phyloP scores from a whole-genome alignment of 2,888 invertebrate species.

The Andricus curvator region DNA sequence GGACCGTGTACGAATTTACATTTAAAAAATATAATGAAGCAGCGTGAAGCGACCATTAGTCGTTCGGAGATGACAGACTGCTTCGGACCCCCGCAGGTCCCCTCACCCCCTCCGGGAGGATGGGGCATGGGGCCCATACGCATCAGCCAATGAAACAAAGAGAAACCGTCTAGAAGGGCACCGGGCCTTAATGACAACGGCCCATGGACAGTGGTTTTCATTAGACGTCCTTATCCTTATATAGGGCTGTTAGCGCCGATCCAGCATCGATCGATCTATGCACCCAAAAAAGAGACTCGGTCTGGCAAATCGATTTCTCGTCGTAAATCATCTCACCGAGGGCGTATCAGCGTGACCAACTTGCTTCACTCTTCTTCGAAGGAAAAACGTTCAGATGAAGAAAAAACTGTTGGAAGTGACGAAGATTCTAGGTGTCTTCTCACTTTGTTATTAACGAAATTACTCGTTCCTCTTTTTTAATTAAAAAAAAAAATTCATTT shows the following conservation, averaged over 20 bases:
- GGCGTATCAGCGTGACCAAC: conserved; percentile 33
- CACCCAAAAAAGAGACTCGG: conserved; percentile 40
- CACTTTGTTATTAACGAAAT: neutral
- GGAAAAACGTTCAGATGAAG: conserved; percentile 9
- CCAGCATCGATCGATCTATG: conserved; percentile 12
- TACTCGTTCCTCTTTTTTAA: neutral
- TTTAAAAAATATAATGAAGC: conserved; percentile 79
- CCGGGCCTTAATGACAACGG: conserved; percentile 46
- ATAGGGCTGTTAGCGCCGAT: conserved; percentile 37
- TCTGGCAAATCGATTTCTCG: conserved; percentile 45
- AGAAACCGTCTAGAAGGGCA: conserved; percentile 51
- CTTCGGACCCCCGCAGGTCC: conserved; percentile 77
- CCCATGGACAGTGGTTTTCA: conserved; percentile 20
- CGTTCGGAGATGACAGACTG: conserved; percentile 78
- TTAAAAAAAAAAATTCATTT: neutral
- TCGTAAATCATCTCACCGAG: conserved; percentile 38
- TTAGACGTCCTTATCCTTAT: conserved; percentile 34
- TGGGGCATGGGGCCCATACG: conserved; percentile 51
- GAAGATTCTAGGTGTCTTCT: neutral
- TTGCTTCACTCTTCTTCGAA: conserved; percentile 4
- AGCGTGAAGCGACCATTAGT: conserved; percentile 78
- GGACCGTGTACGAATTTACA: conserved; percentile 77
- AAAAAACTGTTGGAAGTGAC: conserved; percentile 13
- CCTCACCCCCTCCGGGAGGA: conserved; percentile 57
- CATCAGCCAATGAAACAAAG: conserved; percentile 71